Percentiles rank a stretch among this genome's conserved stretches.
These are phyloP conservation scores for Brachionus paranguensis DNA, from an alignment of 1,140 invertebrate species.

Conservation along the genomic window DNA sequence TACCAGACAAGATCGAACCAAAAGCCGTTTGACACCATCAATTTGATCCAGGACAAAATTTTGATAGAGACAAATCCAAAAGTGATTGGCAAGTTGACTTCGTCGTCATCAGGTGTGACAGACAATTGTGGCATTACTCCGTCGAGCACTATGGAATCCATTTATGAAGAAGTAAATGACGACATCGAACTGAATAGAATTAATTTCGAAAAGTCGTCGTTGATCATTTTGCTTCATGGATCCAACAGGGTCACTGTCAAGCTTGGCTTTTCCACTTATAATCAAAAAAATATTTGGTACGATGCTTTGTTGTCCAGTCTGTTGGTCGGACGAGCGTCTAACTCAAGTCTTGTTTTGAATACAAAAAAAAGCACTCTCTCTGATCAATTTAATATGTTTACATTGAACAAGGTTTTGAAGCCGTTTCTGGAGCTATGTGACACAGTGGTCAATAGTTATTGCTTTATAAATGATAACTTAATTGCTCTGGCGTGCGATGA, in stretches of 20 bases:
- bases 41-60: conserved; percentile 30
- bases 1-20: conserved; percentile 25
- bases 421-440: conserved; percentile 34
- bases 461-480: conserved; percentile 38
- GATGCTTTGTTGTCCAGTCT: conserved; percentile 14
- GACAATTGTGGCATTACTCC: neutral
- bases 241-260: neutral
- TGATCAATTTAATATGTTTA: conserved; percentile 21
- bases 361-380: neutral
- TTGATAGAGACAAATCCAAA: conserved; percentile 20
- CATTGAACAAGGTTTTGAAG: conserved; percentile 13
- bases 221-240: conserved; percentile 1
- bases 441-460: conserved; percentile 37
- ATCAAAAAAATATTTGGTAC: conserved; percentile 39
- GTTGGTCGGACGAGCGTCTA: neutral
- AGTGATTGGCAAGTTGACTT: neutral
- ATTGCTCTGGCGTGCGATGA: conserved; percentile 36
- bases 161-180: conserved; percentile 37
- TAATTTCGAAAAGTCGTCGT: conserved; percentile 4
- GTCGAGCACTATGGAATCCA: neutral
- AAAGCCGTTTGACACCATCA: conserved; percentile 34
- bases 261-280: neutral
- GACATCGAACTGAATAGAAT: neutral
- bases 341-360: conserved; percentile 13
- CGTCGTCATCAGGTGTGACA: neutral